phyloP scores from a whole-genome alignment of 2,113 vertebrate genomes.

The Balaeniceps rex region DNA sequence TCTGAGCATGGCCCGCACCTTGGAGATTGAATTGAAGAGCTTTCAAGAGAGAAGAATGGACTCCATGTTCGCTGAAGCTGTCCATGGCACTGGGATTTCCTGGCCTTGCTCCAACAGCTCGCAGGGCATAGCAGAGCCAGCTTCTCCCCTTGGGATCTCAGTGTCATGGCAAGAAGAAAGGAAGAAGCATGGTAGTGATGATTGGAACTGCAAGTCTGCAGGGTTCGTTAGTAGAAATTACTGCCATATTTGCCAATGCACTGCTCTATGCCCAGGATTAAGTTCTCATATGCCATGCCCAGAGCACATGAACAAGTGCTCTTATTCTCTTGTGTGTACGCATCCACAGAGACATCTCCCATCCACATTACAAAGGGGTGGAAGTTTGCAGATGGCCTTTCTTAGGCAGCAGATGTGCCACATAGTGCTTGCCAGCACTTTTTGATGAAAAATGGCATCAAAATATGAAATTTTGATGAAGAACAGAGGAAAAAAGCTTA shows the following conservation, averaged over 20 bases:
- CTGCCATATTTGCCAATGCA: not conserved
- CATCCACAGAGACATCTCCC: not conserved
- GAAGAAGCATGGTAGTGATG: not conserved
- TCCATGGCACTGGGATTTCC: not conserved
- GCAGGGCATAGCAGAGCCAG: not conserved
- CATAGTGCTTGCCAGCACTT: not conserved
- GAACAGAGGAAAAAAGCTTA: not conserved
- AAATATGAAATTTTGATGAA: not conserved
- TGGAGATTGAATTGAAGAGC: fast-evolving
- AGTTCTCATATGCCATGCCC: not conserved
- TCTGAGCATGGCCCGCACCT: not conserved
- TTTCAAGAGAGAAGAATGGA: not conserved
- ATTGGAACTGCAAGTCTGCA: fast-evolving
- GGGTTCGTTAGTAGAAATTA: not conserved
- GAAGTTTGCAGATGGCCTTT: not conserved
- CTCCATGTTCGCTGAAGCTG: not conserved
- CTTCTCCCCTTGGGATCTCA: not conserved
- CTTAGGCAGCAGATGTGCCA: not conserved
- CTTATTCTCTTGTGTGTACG: not conserved
- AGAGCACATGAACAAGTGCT: not conserved
- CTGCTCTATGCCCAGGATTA: not conserved
- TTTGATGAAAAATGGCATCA: not conserved
- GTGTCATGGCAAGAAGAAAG: not conserved
- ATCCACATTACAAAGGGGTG: fast-evolving
- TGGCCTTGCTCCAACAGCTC: not conserved